Evolutionary conservation across 2,888 invertebrate species (phyloP).

Genomic region (Drosophila pegasa): DNA sequence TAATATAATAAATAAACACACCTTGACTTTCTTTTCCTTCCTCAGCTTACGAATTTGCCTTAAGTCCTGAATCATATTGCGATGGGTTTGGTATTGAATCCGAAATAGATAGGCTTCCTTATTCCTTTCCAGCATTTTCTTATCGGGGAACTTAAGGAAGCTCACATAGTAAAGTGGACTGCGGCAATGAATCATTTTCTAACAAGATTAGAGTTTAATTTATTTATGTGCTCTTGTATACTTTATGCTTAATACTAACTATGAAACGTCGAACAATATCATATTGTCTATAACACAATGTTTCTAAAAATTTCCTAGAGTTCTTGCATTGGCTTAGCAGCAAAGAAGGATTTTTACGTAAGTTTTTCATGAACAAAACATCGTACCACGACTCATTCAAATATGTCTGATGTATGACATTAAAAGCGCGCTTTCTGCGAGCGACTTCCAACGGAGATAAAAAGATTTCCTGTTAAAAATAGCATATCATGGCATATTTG

Average conservation of each 20-base stretch:
- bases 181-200: constrained; percentile 83
- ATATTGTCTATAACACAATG: constrained; percentile 64
- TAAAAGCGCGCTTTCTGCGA: constrained; percentile 71
- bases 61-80: constrained; percentile 78
- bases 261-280: constrained; percentile 73
- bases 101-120: constrained; percentile 72
- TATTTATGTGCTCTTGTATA: neutral
- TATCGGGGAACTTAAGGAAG: constrained; percentile 68
- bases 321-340: constrained; percentile 68
- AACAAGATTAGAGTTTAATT: neutral
- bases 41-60: constrained; percentile 66
- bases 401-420: constrained; percentile 80
- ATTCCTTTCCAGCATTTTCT: constrained; percentile 56
- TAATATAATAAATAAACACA: constrained; percentile 29
- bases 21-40: constrained; percentile 59
- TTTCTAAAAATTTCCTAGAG: constrained; percentile 62
- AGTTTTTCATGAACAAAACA: constrained; percentile 73
- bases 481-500: neutral
- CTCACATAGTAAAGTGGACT: constrained; percentile 78
- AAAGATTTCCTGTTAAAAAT: constrained; percentile 55
- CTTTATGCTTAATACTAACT: constrained; percentile 47
- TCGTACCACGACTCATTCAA: constrained; percentile 78
- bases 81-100: constrained; percentile 81
- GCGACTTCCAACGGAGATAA: constrained; percentile 78
- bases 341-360: constrained; percentile 69